A percentile compares a stretch with the other conserved stretches of the same genome.
phyloP scores from a whole-genome alignment of 2,888 invertebrate species.

The Nemurella pictetii region DNA sequence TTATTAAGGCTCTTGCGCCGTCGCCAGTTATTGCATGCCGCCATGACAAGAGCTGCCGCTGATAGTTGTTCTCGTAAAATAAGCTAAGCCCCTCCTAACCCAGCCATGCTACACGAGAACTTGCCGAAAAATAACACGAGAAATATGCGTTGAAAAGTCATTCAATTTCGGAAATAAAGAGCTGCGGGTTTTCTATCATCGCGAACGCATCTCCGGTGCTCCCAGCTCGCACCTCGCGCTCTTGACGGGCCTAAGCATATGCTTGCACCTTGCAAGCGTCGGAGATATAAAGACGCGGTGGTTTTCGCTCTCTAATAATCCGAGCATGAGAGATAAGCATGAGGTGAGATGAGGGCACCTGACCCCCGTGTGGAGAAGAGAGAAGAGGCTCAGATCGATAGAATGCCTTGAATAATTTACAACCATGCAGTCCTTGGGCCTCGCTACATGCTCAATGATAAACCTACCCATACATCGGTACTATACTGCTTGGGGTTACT shows the following conservation, averaged over 20 bases:
- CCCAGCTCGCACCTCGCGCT: not conserved
- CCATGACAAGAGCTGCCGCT: not conserved
- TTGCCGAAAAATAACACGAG: not conserved
- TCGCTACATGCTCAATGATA: not conserved
- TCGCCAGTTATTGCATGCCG: not conserved
- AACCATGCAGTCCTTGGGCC: conserved; percentile 35
- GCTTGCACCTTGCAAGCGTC: not conserved
- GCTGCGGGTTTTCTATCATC: not conserved
- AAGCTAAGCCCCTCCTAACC: not conserved
- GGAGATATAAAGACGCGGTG: not conserved
- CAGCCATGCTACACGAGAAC: not conserved
- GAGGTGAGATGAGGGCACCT: conserved; percentile 9
- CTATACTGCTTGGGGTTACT: not conserved
- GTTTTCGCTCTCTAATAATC: not conserved
- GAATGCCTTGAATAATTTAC: conserved; percentile 39
- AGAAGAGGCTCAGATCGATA: conserved; percentile 36
- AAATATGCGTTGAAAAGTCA: not conserved
- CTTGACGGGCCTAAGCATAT: not conserved
- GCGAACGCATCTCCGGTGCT: not conserved
- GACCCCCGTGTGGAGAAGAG: conserved; percentile 24
- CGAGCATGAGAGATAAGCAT: not conserved
- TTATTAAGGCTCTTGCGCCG: not conserved
- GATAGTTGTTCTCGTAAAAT: not conserved
- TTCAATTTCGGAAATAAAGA: not conserved
- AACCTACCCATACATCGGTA: not conserved